Evolutionary conservation across 2,113 vertebrate species (phyloP).

Genomic region (Pedetes capensis): DNA sequence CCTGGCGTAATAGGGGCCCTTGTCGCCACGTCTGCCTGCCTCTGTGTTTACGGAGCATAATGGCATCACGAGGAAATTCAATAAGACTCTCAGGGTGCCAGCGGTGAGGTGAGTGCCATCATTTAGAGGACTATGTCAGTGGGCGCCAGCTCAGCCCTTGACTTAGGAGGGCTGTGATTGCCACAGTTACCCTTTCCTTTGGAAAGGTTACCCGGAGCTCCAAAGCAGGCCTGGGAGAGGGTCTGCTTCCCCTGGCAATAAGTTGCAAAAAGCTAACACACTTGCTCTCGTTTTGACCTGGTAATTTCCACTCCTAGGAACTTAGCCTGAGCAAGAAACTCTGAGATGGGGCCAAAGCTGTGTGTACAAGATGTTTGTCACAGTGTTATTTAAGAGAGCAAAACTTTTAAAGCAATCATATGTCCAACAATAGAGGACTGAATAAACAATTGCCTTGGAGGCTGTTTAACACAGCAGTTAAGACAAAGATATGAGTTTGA

Average conservation of each 20-base stretch:
- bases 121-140: neutral
- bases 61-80: conserved; percentile 15
- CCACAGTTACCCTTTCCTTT: neutral
- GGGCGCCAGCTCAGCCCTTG: neutral
- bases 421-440: neutral
- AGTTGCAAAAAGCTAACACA: neutral
- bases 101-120: conserved; percentile 30
- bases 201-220: neutral
- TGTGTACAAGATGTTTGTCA: neutral
- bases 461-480: neutral
- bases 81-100: neutral
- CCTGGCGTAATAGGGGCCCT: neutral
- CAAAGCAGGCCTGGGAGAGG: neutral
- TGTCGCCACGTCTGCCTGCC: neutral
- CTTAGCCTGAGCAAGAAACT: neutral
- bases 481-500: neutral
- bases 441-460: neutral
- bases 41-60: neutral
- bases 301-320: neutral
- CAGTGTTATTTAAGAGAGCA: neutral
- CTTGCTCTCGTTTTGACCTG: neutral
- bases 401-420: neutral
- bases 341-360: neutral
- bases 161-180: neutral
- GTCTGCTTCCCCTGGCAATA: neutral